Evolutionary conservation across 2,113 vertebrate genomes (phyloP).

Genomic region (Daubentonia madagascariensis): DNA sequence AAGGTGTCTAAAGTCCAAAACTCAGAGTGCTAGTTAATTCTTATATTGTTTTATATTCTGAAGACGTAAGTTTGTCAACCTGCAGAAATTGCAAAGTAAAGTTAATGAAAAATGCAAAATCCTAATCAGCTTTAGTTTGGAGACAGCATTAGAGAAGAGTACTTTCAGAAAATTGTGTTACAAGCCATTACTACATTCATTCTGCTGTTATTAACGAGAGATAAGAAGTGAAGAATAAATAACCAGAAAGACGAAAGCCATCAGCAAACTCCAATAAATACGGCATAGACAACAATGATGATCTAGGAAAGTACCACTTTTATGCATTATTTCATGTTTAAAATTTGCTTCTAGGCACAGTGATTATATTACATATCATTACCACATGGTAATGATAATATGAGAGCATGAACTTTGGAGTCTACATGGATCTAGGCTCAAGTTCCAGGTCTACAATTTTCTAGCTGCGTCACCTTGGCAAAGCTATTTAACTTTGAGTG

Average conservation of each 20-base stretch:
- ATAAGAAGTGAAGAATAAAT: not conserved
- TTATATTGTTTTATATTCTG: not conserved
- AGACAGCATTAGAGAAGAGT: not conserved
- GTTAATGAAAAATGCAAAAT: conserved; percentile 32
- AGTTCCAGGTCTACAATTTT: not conserved
- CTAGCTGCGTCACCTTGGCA: not conserved
- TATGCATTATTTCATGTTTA: not conserved
- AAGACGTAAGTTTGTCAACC: not conserved
- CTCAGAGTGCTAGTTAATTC: not conserved
- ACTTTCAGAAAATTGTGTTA: conserved; percentile 35
- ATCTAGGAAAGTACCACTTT: not conserved
- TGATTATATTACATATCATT: not conserved
- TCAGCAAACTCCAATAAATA: not conserved
- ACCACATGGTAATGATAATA: not conserved
- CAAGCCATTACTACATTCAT: not conserved
- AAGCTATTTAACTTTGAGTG: not conserved
- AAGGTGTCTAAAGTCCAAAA: not conserved
- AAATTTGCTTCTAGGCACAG: not conserved
- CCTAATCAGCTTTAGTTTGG: not conserved
- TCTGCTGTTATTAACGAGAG: not conserved
- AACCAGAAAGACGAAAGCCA: not conserved
- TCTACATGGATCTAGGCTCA: not conserved
- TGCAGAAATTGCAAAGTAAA: conserved; percentile 5
- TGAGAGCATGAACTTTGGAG: not conserved
- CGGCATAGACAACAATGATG: not conserved